Evolutionary conservation across 2,797 vertebrate genomes (phyloP).

Genomic region (Kryptolebias ocellatus): DNA sequence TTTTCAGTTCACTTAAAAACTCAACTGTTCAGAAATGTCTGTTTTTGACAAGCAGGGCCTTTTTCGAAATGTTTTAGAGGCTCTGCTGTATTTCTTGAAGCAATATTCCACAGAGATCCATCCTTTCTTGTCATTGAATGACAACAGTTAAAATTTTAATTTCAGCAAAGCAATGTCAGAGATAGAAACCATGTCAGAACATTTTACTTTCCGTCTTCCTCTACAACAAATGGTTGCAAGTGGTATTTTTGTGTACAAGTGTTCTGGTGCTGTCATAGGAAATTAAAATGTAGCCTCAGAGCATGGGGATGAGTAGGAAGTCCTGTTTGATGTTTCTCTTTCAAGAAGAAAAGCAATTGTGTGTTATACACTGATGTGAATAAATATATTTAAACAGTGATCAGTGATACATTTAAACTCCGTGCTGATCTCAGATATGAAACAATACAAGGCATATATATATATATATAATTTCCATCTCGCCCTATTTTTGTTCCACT

Average conservation of each 20-base stretch:
- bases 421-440: background rate
- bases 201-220: conserved; percentile 47
- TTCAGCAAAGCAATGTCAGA: conserved; percentile 23
- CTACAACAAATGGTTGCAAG: conserved; percentile 52
- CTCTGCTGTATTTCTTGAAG: conserved; percentile 4
- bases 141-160: conserved; percentile 26
- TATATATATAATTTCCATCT: too few species aligned
- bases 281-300: conserved; percentile 61
- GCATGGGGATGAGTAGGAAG: conserved; percentile 31
- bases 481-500: too few species aligned
- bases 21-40: background rate
- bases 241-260: conserved; percentile 58
- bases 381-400: conserved; percentile 46
- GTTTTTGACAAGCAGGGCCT: conserved; percentile 8
- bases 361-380: conserved; percentile 32
- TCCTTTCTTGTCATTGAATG: conserved; percentile 11
- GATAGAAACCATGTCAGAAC: conserved; percentile 20
- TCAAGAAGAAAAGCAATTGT: conserved; percentile 38
- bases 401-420: conserved; percentile 30
- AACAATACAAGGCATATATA: background rate
- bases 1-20: conserved; percentile 25
- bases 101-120: conserved; percentile 9
- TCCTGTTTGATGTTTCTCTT: conserved; percentile 58
- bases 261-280: conserved; percentile 53
- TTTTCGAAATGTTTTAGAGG: conserved; percentile 31